Conservation (phyloP, 2,888 invertebrate genomes). For the Lasioglossum oenotherae region DNA sequence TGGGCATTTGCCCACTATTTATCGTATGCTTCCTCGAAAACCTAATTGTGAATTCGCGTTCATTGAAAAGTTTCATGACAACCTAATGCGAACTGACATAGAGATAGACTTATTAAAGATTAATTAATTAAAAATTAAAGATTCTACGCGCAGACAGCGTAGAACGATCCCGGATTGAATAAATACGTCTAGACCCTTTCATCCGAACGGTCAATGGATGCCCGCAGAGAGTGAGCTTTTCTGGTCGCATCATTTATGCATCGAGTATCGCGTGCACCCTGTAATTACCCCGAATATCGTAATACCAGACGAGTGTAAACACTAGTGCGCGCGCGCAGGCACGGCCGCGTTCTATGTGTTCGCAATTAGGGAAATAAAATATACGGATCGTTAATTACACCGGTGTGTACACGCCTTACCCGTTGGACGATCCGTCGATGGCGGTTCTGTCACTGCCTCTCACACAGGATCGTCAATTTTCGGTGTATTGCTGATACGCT, state of each 20-base stretch:
- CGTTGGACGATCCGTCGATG: constrained; percentile 43
- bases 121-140: no score
- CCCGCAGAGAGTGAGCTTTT: not conserved
- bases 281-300: constrained; percentile 58
- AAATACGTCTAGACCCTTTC: constrained; percentile 31
- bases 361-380: constrained; percentile 63
- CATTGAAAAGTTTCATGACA: not conserved
- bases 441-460: constrained; percentile 63
- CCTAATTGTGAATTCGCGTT: not conserved
- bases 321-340: constrained; percentile 29
- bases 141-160: not conserved
- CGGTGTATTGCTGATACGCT: constrained; percentile 70
- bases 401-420: constrained; percentile 38
- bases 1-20: no score
- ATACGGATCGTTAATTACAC: constrained; percentile 58
- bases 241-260: constrained; percentile 49
- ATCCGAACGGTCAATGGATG: constrained; percentile 25
- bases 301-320: constrained; percentile 57
- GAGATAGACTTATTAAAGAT: no score
- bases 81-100: not conserved
- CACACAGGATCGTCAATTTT: constrained; percentile 77
- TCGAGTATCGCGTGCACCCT: constrained; percentile 44
- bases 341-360: constrained; percentile 46
- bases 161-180: constrained; percentile 30
- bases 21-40: not conserved